Conservation (phyloP, 2,888 invertebrate species). For the Drosophila ezoana region DNA sequence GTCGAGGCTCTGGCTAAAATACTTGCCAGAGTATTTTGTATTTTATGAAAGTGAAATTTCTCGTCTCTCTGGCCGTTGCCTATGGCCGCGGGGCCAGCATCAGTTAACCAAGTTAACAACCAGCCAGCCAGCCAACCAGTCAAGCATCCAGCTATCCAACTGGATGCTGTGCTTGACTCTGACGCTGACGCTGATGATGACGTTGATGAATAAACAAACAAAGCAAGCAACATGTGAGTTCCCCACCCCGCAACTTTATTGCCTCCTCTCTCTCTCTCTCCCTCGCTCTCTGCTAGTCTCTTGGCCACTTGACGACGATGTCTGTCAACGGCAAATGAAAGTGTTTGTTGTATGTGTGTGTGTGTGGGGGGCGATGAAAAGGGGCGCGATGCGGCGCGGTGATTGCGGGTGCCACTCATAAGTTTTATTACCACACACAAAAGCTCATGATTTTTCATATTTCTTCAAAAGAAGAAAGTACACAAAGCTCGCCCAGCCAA, state of each 20-base stretch:
- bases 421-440: conserved; percentile 76
- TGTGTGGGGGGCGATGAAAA: conserved; percentile 48
- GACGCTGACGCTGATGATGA: conserved; percentile 63
- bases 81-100: conserved; percentile 53
- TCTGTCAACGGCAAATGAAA: conserved; percentile 79
- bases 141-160: conserved; percentile 41
- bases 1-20: conserved; percentile 43
- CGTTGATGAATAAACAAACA: conserved; percentile 68
- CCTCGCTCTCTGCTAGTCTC: conserved; percentile 13
- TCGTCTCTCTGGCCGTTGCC: conserved; percentile 32
- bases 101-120: conserved; percentile 38
- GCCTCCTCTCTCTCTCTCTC: not conserved
- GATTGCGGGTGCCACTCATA: conserved; percentile 76
- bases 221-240: conserved; percentile 53
- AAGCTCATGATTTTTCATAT: conserved; percentile 66
- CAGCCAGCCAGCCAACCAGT: conserved; percentile 24
- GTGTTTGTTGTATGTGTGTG: conserved; percentile 53
- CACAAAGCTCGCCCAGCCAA: conserved; percentile 12
- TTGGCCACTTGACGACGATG: conserved; percentile 72
- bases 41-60: conserved; percentile 67
- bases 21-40: conserved; percentile 54
- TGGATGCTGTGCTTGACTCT: conserved; percentile 63
- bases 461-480: conserved; percentile 53
- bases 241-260: not conserved
- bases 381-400: conserved; percentile 45